Evolutionary conservation across 2,797 vertebrate species (phyloP).

Genomic region (Euphonia xanthogaster): DNA sequence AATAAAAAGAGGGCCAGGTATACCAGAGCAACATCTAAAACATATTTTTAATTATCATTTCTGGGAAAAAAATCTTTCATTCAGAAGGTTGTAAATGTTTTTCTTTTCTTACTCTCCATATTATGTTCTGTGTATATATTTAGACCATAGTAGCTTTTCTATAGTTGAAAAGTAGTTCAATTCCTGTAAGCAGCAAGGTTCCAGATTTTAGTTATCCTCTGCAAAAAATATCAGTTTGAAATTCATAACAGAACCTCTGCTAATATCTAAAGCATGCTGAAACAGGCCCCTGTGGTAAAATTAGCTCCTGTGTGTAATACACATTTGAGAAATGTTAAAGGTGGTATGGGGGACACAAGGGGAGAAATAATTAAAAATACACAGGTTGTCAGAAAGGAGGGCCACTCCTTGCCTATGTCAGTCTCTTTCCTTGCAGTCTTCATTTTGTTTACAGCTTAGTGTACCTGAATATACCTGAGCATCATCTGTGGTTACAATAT

Average conservation of each 20-base stretch:
- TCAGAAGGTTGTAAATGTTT: background rate
- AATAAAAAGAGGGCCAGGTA: background rate
- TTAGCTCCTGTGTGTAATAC: background rate
- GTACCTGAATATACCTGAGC: background rate
- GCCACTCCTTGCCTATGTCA: background rate
- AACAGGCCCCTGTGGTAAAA: background rate
- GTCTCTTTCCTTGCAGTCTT: background rate
- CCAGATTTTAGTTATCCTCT: background rate
- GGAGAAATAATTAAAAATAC: background rate
- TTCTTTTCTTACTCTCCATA: background rate
- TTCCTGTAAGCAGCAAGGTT: background rate
- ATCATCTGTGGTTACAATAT: background rate
- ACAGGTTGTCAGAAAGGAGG: background rate
- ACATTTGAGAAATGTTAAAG: background rate
- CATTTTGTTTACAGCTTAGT: background rate
- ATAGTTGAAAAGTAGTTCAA: background rate
- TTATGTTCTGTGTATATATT: background rate
- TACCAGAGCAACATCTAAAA: background rate
- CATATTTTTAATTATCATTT: background rate
- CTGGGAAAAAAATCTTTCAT: background rate
- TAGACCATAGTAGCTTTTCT: background rate
- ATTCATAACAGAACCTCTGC: background rate
- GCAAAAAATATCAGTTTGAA: background rate
- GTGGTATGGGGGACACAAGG: background rate
- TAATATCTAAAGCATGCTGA: background rate